A percentile compares a stretch with the other conserved stretches of the same genome.
These are phyloP conservation scores for Pachliopta kotzebuea DNA, from an alignment of 2,888 invertebrate species.

Conservation along the genomic window DNA sequence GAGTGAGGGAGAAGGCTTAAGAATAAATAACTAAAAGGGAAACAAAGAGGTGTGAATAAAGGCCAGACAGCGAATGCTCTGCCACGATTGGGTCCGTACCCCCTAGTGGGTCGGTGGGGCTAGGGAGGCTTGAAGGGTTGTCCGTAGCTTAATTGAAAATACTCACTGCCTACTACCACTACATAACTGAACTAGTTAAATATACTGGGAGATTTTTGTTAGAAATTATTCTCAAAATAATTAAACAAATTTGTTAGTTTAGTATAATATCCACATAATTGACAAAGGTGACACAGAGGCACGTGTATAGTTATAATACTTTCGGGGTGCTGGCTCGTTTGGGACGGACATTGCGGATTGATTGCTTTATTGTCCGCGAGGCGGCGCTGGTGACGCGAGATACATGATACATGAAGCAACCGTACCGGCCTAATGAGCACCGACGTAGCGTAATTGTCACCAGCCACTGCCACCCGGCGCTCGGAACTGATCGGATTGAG, in stretches of 20 bases:
- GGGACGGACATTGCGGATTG: constrained; percentile 57
- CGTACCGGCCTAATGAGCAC: constrained; percentile 67
- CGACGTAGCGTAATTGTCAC: constrained; percentile 68
- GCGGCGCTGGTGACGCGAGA: constrained; percentile 61
- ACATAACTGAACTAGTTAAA: no score
- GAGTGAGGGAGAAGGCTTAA: no score
- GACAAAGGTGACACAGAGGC: constrained; percentile 21
- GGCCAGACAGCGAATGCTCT: no score
- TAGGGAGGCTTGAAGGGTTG: no score
- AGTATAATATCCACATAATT: background rate
- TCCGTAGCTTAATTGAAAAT: no score
- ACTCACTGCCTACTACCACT: no score
- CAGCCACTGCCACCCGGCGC: constrained; percentile 46
- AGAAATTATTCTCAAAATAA: background rate
- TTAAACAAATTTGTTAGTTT: background rate
- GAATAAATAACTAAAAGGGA: no score
- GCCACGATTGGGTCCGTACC: no score
- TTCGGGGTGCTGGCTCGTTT: constrained; percentile 56
- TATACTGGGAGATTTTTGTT: no score
- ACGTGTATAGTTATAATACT: constrained; percentile 41
- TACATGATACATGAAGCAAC: constrained; percentile 76
- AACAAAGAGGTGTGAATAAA: no score
- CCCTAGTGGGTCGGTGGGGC: no score
- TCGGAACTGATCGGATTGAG: constrained; percentile 43
- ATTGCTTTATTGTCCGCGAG: constrained; percentile 72